Conservation (phyloP, 2,113 vertebrate species). For the Gymnobelideus leadbeateri region DNA sequence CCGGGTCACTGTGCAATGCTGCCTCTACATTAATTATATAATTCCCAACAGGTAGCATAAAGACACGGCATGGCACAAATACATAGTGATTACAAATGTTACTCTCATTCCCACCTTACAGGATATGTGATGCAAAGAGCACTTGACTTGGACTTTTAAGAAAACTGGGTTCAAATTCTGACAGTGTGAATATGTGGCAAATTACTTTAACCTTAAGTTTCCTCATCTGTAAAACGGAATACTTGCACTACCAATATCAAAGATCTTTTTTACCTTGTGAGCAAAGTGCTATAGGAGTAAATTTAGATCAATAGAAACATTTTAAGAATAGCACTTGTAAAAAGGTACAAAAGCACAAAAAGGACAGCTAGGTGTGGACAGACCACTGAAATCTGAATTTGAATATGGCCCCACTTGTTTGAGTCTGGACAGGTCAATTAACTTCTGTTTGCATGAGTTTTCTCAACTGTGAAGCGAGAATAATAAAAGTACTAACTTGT, state of each 20-base stretch:
- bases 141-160: not conserved
- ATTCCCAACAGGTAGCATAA: not conserved
- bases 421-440: not conserved
- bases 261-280: not conserved
- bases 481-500: not conserved
- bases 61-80: not conserved
- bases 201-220: not conserved
- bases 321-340: not conserved
- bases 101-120: not conserved
- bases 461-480: not conserved
- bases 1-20: not conserved
- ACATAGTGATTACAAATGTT: not conserved
- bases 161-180: not conserved
- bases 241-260: not conserved
- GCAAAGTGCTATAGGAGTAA: not conserved
- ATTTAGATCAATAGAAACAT: not conserved
- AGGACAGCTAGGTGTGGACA: not conserved
- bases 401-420: not conserved
- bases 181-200: not conserved
- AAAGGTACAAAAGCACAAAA: not conserved
- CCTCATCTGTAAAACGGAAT: not conserved
- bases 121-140: not conserved
- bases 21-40: not conserved
- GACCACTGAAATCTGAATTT: not conserved
- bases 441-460: not conserved